Evolutionary conservation across 2,113 vertebrate species (phyloP).

Genomic region (Clarias macrocephalus): DNA sequence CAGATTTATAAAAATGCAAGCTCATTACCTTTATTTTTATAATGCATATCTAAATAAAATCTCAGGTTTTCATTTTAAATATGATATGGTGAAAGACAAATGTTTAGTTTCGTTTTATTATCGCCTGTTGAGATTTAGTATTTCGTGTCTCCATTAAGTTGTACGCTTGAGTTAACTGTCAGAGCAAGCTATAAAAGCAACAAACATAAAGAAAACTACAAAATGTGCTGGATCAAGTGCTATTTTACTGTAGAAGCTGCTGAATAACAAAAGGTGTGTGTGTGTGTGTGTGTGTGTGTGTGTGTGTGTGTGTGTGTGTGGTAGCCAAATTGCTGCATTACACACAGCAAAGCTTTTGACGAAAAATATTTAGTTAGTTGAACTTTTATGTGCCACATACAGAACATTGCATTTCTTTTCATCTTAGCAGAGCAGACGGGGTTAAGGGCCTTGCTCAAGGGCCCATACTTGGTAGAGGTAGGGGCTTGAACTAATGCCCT

Average conservation of each 20-base stretch:
- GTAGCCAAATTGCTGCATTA: neutral
- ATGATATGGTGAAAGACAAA: neutral
- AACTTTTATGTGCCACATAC: too few relatives aligned
- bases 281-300: too few relatives aligned
- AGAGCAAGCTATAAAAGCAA: neutral
- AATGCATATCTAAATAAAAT: neutral
- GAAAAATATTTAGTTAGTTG: neutral
- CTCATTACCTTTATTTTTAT: neutral
- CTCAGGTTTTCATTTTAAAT: neutral
- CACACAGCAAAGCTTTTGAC: neutral
- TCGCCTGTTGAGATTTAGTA: neutral
- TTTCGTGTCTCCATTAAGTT: neutral
- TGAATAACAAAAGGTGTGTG: neutral
- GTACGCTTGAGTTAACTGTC: fast-evolving
- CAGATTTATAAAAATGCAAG: neutral
- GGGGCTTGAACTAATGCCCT: too few relatives aligned
- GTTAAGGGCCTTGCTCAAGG: too few relatives aligned
- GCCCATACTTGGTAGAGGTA: too few relatives aligned
- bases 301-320: too few relatives aligned
- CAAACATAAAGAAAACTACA: neutral
- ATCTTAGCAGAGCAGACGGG: too few relatives aligned
- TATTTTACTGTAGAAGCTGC: neutral
- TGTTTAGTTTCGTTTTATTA: neutral
- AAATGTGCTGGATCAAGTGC: neutral
- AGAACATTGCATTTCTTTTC: too few relatives aligned